phyloP scores from a whole-genome alignment of 1,140 invertebrate species.

The Hetaerina americana region DNA sequence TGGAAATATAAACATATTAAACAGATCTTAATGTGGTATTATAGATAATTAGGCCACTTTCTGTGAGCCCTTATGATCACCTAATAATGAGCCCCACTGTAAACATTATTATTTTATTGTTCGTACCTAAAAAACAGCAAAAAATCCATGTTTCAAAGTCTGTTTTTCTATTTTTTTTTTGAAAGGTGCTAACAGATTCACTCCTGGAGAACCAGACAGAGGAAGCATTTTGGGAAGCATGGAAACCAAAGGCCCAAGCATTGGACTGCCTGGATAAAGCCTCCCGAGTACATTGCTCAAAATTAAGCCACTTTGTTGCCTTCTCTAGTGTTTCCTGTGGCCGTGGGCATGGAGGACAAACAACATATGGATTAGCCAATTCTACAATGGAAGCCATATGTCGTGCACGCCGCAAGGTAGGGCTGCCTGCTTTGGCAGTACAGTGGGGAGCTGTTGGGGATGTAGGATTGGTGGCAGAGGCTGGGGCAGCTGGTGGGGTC shows the following conservation, averaged over 20 bases:
- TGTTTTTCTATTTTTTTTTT: too few relatives aligned
- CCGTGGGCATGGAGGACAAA: constrained; percentile 75
- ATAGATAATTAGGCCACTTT: too few relatives aligned
- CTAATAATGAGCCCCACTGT: too few relatives aligned
- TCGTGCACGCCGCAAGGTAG: constrained; percentile 39
- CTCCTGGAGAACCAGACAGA: constrained; percentile 32
- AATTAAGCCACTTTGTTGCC: constrained; percentile 48
- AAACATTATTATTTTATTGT: too few relatives aligned
- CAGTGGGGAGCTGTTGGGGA: constrained; percentile 61
- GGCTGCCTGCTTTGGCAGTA: constrained; percentile 49
- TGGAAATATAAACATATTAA: too few relatives aligned
- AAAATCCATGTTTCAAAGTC: too few relatives aligned
- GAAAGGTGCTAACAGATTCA: neutral
- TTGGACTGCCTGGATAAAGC: constrained; percentile 44
- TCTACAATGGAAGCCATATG: constrained; percentile 60
- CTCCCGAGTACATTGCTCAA: constrained; percentile 40
- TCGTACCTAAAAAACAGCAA: too few relatives aligned
- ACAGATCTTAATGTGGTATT: too few relatives aligned
- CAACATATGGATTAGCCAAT: constrained; percentile 72
- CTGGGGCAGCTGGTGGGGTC: neutral
- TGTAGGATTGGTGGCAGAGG: constrained; percentile 56
- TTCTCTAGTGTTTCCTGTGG: constrained; percentile 84
- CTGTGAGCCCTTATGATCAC: too few relatives aligned
- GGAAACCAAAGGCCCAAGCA: constrained; percentile 43
- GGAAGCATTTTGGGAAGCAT: constrained; percentile 39